Evolutionary conservation across 2,888 invertebrate species (phyloP).

Genomic region (Stictocephala bisonia): DNA sequence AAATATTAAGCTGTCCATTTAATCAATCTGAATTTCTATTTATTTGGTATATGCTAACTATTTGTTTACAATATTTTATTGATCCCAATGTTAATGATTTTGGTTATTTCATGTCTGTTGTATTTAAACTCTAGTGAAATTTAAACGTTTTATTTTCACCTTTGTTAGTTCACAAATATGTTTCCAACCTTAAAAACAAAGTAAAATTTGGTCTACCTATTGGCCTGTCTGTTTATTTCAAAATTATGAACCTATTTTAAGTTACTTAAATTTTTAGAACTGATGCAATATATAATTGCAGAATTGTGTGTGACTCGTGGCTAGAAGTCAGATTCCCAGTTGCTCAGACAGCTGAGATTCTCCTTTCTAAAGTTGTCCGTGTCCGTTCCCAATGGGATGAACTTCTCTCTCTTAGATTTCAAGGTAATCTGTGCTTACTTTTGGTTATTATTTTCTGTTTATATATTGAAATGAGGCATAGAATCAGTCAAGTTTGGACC

Average conservation of each 20-base stretch:
- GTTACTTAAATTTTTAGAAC: not conserved
- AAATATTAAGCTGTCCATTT: too few relatives aligned
- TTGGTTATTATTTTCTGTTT: not conserved
- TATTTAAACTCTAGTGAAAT: too few relatives aligned
- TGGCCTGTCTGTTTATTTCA: not conserved
- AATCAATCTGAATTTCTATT: too few relatives aligned
- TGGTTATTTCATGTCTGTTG: too few relatives aligned
- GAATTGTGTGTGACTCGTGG: constrained; percentile 85
- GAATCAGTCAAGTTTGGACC: not conserved
- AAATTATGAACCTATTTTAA: not conserved
- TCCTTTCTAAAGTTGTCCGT: constrained; percentile 77
- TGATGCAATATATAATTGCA: too few relatives aligned
- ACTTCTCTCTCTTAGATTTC: constrained; percentile 78
- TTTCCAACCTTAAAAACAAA: not conserved
- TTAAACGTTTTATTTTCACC: too few relatives aligned
- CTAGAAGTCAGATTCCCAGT: constrained; percentile 83
- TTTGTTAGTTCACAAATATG: too few relatives aligned
- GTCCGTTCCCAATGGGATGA: constrained; percentile 83
- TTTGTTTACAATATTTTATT: too few relatives aligned
- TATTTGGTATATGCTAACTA: too few relatives aligned
- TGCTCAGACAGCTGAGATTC: constrained; percentile 79
- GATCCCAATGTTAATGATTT: too few relatives aligned
- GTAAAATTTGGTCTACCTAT: not conserved
- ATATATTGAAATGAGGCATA: not conserved
- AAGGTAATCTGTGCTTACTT: constrained; percentile 68